phyloP scores from a whole-genome alignment of 2,797 vertebrate genomes.

The Lophotriccus pileatus region DNA sequence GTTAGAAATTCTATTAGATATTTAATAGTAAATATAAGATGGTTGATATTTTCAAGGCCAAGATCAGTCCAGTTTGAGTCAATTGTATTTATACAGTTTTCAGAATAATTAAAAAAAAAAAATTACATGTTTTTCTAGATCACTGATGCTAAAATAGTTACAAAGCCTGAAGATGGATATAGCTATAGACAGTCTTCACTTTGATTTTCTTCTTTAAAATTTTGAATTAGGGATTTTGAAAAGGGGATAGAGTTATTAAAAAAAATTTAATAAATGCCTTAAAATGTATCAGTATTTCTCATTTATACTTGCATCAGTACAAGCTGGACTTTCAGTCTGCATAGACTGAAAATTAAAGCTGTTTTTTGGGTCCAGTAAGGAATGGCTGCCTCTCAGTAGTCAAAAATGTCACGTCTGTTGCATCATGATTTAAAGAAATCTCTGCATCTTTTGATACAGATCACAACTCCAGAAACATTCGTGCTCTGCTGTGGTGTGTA shows the following conservation, averaged over 20 bases:
- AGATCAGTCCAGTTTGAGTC: neutral
- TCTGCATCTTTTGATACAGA: neutral
- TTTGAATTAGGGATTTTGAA: neutral
- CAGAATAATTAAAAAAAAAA: neutral
- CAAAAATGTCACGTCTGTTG: neutral
- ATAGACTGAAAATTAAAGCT: neutral
- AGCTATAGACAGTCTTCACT: neutral
- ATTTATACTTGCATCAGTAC: neutral
- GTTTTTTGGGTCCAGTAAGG: neutral
- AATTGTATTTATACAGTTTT: neutral
- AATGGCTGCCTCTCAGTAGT: neutral
- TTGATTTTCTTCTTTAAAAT: neutral
- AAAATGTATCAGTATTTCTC: neutral
- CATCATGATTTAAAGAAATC: neutral
- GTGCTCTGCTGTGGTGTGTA: neutral
- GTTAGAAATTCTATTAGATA: no score
- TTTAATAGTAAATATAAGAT: neutral
- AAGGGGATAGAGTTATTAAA: neutral
- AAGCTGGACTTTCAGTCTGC: neutral
- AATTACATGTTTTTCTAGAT: neutral
- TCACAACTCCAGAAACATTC: neutral
- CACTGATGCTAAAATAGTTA: neutral
- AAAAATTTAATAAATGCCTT: neutral
- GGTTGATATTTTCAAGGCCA: neutral
- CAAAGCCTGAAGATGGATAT: neutral